phyloP scores from a whole-genome alignment of 2,113 vertebrate species.

The Stegastes partitus region DNA sequence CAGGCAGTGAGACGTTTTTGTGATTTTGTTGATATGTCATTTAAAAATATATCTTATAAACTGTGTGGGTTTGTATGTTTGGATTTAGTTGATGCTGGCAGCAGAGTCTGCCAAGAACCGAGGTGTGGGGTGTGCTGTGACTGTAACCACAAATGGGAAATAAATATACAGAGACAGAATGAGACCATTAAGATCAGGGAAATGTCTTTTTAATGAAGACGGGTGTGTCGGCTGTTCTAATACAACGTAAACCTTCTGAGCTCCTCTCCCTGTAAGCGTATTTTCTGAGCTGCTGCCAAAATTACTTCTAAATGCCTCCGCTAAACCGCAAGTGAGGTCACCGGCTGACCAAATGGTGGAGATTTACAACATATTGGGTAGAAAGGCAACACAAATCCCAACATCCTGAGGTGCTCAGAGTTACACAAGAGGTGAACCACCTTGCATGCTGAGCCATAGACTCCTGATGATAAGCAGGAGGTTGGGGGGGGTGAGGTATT shows the following conservation, averaged over 20 bases:
- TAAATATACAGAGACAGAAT: slow-evolving; percentile 38
- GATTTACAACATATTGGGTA: slow-evolving; percentile 8
- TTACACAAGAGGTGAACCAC: not conserved
- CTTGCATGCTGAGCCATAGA: slow-evolving; percentile 20
- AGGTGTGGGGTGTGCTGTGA: not conserved
- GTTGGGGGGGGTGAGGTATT: not conserved
- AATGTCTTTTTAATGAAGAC: slow-evolving; percentile 28
- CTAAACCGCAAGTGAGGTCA: not conserved
- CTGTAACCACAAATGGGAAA: slow-evolving; percentile 24
- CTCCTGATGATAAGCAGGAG: not conserved
- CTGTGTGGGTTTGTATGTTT: not conserved
- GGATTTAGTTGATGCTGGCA: not conserved
- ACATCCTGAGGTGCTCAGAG: not conserved
- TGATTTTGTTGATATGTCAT: not conserved
- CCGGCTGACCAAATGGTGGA: not conserved
- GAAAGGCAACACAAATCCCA: not conserved
- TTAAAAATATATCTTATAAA: not conserved
- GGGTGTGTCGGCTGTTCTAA: slow-evolving; percentile 18
- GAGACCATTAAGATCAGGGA: slow-evolving; percentile 27
- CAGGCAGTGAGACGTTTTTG: not conserved
- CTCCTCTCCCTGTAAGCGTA: not conserved
- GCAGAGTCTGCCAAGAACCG: not conserved
- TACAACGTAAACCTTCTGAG: not conserved
- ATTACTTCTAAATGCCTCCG: not conserved
- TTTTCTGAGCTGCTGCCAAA: slow-evolving; percentile 9